Base-by-base conservation (phyloP, 1,140 invertebrate species). In the Ooceraea biroi region DNA sequence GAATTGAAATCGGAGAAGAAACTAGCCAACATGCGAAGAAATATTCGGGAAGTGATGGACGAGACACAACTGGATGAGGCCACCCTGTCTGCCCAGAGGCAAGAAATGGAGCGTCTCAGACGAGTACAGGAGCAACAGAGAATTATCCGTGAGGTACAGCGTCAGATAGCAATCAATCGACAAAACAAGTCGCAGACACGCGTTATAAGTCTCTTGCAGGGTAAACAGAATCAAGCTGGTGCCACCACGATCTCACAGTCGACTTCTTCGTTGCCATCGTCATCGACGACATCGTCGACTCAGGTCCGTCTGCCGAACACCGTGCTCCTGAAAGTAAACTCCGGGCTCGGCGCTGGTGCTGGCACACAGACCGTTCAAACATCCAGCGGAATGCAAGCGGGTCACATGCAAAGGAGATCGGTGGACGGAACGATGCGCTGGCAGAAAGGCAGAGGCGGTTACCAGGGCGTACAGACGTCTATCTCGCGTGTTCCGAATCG, bases 21-120 rank as follows among this genome's bases (percentile, higher is more conserved):
- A 91, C 94, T 95, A 72, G 93, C 96, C 25, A 97, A 97, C 91
- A 95, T 98, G 88, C 95, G 97, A 22, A 95, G 97, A 76, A 98
- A 98, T 89, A 98, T 98, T 87, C 96, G 98, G 55, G 98, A 99
- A 94, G 98, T 99, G 0, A 97, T 99, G 96, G 97, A 97, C 91
- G 98, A 99, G 90, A 97, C 97, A 71, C 97, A 99, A 90, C 93
- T 99, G 61, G 98, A 99, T 91, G 97, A 98, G 86, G 97, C 97
- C 10, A 99, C 98, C 7, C 91, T 99, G n/a, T 96, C 96, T 27
- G 98, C 98, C 2, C 98, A 99, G 92, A 95, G 97, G 46, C 98
- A 98, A 92, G 98, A 99, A 94, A 97, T 97, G 88, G 98, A 99
- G 91, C 95, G 98, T 91, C 94, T 98, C 65, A 95, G 96, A 17